Evolutionary conservation across 2,797 vertebrate genomes (phyloP).

Genomic region (Brachyrhaphis roseni): DNA sequence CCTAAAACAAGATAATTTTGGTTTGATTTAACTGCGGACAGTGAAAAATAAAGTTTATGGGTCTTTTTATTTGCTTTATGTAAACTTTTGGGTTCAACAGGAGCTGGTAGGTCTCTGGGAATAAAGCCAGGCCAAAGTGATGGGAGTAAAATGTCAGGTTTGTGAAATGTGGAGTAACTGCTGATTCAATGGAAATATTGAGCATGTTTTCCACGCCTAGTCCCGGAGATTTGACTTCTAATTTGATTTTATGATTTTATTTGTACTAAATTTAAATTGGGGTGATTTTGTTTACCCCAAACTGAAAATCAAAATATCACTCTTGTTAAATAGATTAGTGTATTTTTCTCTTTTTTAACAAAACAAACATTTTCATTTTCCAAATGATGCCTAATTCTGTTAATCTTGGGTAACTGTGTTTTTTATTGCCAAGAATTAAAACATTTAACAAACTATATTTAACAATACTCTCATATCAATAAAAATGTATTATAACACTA

Average conservation of each 20-base stretch:
- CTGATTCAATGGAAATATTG: constrained; percentile 72
- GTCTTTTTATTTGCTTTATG: background rate
- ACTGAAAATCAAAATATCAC: background rate
- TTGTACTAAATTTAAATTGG: background rate
- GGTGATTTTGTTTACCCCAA: no score
- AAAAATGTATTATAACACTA: background rate
- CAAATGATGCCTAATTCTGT: background rate
- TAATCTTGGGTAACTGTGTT: background rate
- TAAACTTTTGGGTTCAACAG: background rate
- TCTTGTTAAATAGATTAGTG: no score
- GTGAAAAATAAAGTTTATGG: background rate
- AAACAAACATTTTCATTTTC: background rate
- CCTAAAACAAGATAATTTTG: background rate
- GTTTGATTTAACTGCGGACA: background rate
- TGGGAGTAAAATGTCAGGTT: constrained; percentile 34
- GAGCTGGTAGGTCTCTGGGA: constrained; percentile 32
- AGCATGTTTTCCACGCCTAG: constrained; percentile 57
- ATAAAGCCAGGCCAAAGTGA: constrained; percentile 36
- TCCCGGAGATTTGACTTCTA: constrained; percentile 47
- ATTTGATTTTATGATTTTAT: constrained; percentile 8
- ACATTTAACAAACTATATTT: background rate
- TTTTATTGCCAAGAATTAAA: background rate
- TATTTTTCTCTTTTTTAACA: background rate
- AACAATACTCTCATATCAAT: background rate
- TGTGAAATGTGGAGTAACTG: constrained; percentile 46